Base-by-base conservation (phyloP, 2,888 invertebrate species). In the Pyrgus malvae region DNA sequence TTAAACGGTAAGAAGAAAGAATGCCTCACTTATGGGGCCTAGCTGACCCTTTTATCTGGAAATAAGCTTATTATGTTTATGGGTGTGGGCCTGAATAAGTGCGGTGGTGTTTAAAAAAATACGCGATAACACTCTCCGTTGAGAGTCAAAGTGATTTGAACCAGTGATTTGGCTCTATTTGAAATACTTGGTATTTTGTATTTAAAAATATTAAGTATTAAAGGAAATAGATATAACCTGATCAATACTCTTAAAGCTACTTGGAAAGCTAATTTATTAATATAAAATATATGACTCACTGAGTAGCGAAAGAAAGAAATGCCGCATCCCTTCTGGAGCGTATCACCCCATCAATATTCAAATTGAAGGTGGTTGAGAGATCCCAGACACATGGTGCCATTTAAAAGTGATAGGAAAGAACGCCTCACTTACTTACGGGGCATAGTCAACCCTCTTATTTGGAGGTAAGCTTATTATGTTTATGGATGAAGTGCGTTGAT, bases 11-110 rank as follows among this genome's bases (percentile, higher is more conserved):
- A 83, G 84, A 80, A 79, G 80, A 81, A 86, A 87, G 83, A 86
- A 86, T 84, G 76, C 81, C 77, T 80, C 83, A 82, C 84, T 86
- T 83, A 83, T 74, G 78, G 74, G 71, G 72, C 80, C 71, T 71
- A 66, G 65, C 60, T 78, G 81, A 85, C 84, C 86, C 85, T 86
- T 87, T 85, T 85, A 85, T 86, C 83, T 79, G 80, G 69, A 78
- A 85, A 87, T 85, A 86, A 83, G 85, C 83, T 84, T 85, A 85
- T 86, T 83, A 83, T 83, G 84, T 85, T 81, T 83, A 83, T 84
- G 78, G 76, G 78, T 76, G 74, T 72, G 79, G 67, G 65, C 74
- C 77, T 82, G 77, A 81, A 82, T 80, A 76, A 74, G 70, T 64
- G 68, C 67, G 70, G 59, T 62, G 65, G 65, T 70, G 74, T 76